Evolutionary conservation across 2,113 vertebrate species (phyloP), one percentile per base, ranked within the genome.

Genomic region (Otis tarda): DNA sequence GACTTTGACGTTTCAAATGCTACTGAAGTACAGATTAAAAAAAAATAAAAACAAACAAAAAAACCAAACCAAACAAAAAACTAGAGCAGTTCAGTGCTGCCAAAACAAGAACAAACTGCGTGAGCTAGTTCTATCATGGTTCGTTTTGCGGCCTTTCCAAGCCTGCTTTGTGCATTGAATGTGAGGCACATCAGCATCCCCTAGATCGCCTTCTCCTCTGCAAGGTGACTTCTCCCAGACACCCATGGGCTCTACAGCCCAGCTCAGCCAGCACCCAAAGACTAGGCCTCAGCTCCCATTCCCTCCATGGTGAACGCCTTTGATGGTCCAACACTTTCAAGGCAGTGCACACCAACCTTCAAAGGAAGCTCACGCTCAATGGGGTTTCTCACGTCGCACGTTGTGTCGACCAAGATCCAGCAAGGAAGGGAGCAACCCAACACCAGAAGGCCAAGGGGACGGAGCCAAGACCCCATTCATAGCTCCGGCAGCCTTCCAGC

Each of bases 41-140:
- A 27, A 31, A 3, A 27, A 43, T 6, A 43, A 43, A 41, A 41
- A 41, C 41, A 15, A 43, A 43, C 10, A 43, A 15, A 43, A 41
- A 41, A 5, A 41, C 41, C 41, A 6, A 43, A 43, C 41, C 41
- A 43, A 43, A 43, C 41, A 43, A 43, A 43, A 43, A 43, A 43
- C 41, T 7, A 35, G 31, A 88, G 35, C 14, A 35, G 53, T 14
- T 76, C 28, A 49, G n/a, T 57, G 69, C 64, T 68, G 80, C 56
- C 33, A 16, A 47, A 82, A 52, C n/a, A 74, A 76, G 13, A 70
- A 53, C 52, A 37, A 83, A 53, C 55, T 69, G 12, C 79, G 89
- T 6, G 1, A 41, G 57, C 16, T 37, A 41, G 1, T 79, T 74
- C 49, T 11, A 14, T 14, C 0, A 0, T 30, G n/a, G 27, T 39